These are phyloP conservation scores for Heliconius hermathena DNA, from an alignment of 1,140 invertebrate species.

Conservation along the genomic window DNA sequence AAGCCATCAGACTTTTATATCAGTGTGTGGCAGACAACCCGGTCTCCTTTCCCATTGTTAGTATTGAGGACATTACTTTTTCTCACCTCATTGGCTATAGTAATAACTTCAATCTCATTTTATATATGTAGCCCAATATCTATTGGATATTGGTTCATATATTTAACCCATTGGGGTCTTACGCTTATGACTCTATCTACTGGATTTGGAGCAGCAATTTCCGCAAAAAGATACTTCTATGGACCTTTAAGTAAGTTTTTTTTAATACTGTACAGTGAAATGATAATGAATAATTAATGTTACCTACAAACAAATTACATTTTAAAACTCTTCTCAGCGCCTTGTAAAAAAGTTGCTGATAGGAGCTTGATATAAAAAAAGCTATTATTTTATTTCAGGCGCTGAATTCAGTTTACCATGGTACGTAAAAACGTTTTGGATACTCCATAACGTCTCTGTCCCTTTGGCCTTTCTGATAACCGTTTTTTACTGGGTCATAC, in stretches of 20 bases:
- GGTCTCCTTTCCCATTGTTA: constrained; percentile 62
- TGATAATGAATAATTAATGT: too few relatives aligned
- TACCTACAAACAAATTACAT: background rate
- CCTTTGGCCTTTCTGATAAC: constrained; percentile 85
- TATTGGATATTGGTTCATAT: constrained; percentile 68
- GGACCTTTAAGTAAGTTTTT: constrained; percentile 69
- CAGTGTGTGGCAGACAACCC: constrained; percentile 65
- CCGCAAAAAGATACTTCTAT: constrained; percentile 59
- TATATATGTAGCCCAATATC: constrained; percentile 52
- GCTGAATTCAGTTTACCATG: constrained; percentile 63
- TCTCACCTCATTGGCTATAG: constrained; percentile 58
- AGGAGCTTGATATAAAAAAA: constrained; percentile 19
- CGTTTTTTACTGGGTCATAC: constrained; percentile 84
- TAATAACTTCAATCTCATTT: constrained; percentile 57
- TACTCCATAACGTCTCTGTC: constrained; percentile 83
- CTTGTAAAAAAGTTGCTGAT: background rate
- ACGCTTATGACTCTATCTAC: constrained; percentile 53
- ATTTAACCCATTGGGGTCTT: constrained; percentile 73
- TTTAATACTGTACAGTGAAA: background rate
- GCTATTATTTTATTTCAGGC: constrained; percentile 50
- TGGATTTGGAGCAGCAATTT: constrained; percentile 60
- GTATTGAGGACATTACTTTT: constrained; percentile 62
- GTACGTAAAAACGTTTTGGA: constrained; percentile 85
- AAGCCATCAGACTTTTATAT: constrained; percentile 64
- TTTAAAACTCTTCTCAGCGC: background rate